Conservation (phyloP, 2,888 invertebrate genomes). For the Sinopyrophorus schimmeli region DNA sequence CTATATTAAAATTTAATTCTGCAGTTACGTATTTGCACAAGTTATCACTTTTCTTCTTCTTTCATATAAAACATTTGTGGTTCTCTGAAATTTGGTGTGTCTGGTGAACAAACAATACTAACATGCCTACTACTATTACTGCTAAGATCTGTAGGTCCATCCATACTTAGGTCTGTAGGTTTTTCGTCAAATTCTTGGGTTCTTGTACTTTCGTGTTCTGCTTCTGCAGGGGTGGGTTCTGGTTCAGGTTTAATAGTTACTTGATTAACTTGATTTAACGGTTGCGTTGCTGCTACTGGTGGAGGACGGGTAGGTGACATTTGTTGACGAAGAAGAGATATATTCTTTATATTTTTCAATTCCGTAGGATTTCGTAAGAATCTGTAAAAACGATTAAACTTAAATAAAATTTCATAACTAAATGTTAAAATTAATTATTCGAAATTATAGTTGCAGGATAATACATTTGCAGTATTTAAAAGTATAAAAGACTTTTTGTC, state of each 20-base stretch:
- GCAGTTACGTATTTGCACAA: constrained; percentile 17
- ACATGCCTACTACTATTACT: constrained; percentile 49
- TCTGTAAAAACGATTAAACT: constrained; percentile 58
- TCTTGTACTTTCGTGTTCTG: constrained; percentile 10
- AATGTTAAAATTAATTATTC: constrained; percentile 2
- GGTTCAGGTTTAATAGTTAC: constrained; percentile 54
- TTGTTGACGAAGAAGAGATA: constrained; percentile 82
- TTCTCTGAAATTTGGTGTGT: constrained; percentile 45
- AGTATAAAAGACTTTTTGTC: neutral
- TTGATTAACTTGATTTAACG: constrained; percentile 7
- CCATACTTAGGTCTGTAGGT: constrained; percentile 54
- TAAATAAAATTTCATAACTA: constrained; percentile 9
- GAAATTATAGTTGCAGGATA: neutral
- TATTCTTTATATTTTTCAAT: constrained; percentile 92
- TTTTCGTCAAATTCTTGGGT: constrained; percentile 54
- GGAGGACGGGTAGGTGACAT: constrained; percentile 69
- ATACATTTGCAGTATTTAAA: neutral
- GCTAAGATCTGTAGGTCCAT: constrained; percentile 52
- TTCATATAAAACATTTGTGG: constrained; percentile 40
- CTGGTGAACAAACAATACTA: constrained; percentile 54
- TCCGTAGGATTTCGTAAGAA: constrained; percentile 92
- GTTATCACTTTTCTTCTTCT: constrained; percentile 35
- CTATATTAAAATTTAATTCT: constrained; percentile 2
- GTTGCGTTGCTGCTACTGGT: constrained; percentile 22
- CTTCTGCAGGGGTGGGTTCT: constrained; percentile 46